These are phyloP conservation scores for Carassius auratus DNA, from an alignment of 2,113 vertebrate genomes.

Conservation along the genomic window DNA sequence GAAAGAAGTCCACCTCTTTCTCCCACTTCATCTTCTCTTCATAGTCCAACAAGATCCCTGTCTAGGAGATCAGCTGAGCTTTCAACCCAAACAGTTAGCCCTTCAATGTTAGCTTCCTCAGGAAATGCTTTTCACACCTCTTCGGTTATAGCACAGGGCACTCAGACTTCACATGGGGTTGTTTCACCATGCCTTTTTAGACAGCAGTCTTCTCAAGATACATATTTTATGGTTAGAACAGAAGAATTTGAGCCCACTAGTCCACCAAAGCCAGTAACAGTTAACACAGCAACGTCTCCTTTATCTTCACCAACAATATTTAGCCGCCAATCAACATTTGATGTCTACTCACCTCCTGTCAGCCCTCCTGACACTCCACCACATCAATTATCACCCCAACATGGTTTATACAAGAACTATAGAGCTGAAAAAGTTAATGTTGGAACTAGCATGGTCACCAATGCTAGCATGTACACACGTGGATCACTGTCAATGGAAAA, in stretches of 20 bases:
- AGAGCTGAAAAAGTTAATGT: constrained; percentile 79
- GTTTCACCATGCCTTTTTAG: constrained; percentile 80
- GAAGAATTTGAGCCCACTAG: constrained; percentile 82
- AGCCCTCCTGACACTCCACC: constrained; percentile 80
- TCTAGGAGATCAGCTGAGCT: constrained; percentile 85
- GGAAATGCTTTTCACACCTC: constrained; percentile 68
- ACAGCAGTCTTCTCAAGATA: constrained; percentile 89
- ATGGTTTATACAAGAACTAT: constrained; percentile 74
- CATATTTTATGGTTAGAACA: constrained; percentile 81
- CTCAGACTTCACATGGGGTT: constrained; percentile 82
- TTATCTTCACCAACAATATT: constrained; percentile 84
- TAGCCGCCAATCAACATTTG: constrained; percentile 80
- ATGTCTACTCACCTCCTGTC: constrained; percentile 82
- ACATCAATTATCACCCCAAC: constrained; percentile 72
- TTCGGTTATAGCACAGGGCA: constrained; percentile 87
- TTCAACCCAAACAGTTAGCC: constrained; percentile 88
- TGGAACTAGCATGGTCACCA: constrained; percentile 76
- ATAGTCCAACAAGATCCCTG: constrained; percentile 81
- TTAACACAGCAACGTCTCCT: constrained; percentile 85
- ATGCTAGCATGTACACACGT: constrained; percentile 83
- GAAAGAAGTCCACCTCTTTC: constrained; percentile 89
- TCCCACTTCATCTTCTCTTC: constrained; percentile 82
- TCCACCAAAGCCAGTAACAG: constrained; percentile 82
- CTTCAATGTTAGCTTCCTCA: constrained; percentile 68
- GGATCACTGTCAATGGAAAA: constrained; percentile 91